These are phyloP conservation scores for Cylloceria caligata DNA, from an alignment of 2,888 invertebrate species.

Conservation along the genomic window DNA sequence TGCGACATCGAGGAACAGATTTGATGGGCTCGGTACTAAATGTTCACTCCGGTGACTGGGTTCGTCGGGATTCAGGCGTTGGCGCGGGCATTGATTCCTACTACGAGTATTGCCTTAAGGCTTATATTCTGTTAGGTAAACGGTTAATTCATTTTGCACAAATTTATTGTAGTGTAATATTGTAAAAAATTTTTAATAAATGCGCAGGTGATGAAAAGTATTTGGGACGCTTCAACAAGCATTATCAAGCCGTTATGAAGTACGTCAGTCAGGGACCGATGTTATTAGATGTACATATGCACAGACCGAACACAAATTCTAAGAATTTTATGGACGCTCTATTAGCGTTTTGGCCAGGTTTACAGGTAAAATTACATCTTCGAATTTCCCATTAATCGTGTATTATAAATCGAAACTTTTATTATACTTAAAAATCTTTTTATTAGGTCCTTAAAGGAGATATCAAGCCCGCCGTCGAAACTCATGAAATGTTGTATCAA, in stretches of 20 bases:
- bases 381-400: background rate
- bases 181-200: constrained; percentile 13
- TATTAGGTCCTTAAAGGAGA: constrained; percentile 93
- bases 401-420: background rate
- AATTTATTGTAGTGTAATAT: background rate
- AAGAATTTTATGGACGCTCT: constrained; percentile 99
- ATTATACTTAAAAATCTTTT: constrained; percentile 56
- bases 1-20: constrained; percentile 95
- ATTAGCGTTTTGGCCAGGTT: constrained; percentile 98
- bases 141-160: constrained; percentile 28
- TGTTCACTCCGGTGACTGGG: constrained; percentile 99
- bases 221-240: constrained; percentile 96
- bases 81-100: constrained; percentile 99
- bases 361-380: constrained; percentile 90
- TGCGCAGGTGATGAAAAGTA: constrained; percentile 93
- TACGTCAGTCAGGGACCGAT: constrained; percentile 98
- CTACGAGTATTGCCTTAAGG: constrained; percentile 99
- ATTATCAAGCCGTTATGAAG: constrained; percentile 98
- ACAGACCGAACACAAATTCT: constrained; percentile 96
- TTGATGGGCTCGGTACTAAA: constrained; percentile 99
- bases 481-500: constrained; percentile 99
- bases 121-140: constrained; percentile 94
- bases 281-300: constrained; percentile 98
- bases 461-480: constrained; percentile 98
- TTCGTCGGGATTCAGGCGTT: constrained; percentile 97